These are phyloP conservation scores for Smutsia temminckii DNA, from an alignment of 2,797 vertebrate species.

Conservation along the genomic window DNA sequence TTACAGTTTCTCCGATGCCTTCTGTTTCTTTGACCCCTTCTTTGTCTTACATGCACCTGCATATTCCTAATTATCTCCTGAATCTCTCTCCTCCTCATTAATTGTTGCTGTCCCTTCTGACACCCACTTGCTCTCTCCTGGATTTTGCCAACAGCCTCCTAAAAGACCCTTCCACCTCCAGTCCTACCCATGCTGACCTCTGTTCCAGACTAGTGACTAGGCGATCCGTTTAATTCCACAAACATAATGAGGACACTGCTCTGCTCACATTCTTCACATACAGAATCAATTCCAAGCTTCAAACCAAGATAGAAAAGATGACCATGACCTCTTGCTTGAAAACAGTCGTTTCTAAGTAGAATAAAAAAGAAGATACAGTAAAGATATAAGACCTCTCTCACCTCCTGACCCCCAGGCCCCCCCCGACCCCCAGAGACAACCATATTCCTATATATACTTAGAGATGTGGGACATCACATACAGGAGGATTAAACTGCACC, in stretches of 20 bases:
- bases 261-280: neutral
- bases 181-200: neutral
- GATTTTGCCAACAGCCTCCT: neutral
- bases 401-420: neutral
- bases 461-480: fast-evolving
- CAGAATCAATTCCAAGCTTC: neutral
- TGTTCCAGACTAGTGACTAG: neutral
- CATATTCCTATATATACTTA: neutral
- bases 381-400: neutral
- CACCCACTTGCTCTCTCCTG: neutral
- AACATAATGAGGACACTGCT: neutral
- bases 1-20: neutral
- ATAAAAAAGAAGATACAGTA: neutral
- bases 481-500: neutral
- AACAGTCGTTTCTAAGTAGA: neutral
- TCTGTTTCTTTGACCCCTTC: neutral
- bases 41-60: neutral
- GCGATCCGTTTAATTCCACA: neutral
- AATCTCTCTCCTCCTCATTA: neutral
- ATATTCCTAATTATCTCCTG: neutral
- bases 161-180: neutral
- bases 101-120: neutral
- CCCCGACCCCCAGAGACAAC: neutral
- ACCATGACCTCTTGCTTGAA: neutral
- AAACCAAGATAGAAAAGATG: neutral